Conservation (phyloP, 2,888 invertebrate genomes). For the Callosobruchus maculatus region DNA sequence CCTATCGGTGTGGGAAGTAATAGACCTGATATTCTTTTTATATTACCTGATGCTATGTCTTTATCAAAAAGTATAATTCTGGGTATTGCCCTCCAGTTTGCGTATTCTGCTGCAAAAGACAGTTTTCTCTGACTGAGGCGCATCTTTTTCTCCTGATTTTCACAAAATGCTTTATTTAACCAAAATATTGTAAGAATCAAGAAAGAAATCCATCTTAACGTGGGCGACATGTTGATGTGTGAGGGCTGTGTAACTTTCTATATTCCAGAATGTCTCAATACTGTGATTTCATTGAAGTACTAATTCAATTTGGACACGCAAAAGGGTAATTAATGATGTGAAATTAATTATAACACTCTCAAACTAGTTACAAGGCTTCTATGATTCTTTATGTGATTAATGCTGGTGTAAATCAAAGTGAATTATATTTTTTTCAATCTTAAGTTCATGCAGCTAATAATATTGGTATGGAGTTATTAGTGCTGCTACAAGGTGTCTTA, state of each 20-base stretch:
- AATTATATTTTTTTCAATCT: not conserved
- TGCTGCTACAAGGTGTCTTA: not conserved
- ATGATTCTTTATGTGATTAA: not conserved
- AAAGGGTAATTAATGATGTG: not conserved
- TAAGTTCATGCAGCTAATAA: not conserved
- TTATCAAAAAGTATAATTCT: slow-evolving; percentile 26
- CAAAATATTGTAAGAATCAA: not conserved
- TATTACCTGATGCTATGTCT: slow-evolving; percentile 19
- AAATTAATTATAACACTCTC: not conserved
- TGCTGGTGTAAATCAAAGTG: not conserved
- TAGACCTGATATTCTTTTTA: too few species aligned
- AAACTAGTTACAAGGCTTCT: not conserved
- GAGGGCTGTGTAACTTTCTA: not conserved
- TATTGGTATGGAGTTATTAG: too few species aligned
- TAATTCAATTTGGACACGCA: not conserved
- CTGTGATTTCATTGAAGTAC: not conserved
- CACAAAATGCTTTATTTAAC: not conserved
- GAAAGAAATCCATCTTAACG: not conserved
- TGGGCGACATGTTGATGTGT: not conserved
- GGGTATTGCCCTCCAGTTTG: slow-evolving; percentile 25
- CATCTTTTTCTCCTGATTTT: not conserved
- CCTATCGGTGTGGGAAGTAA: too few species aligned
- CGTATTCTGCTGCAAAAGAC: slow-evolving; percentile 26
- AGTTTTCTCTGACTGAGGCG: slow-evolving; percentile 10
- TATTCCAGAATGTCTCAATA: not conserved